A percentile compares a stretch with the other conserved stretches of the same genome.
Evolutionary conservation across 2,888 invertebrate species (phyloP).

Genomic region (Acanthosepion lycidas): DNA sequence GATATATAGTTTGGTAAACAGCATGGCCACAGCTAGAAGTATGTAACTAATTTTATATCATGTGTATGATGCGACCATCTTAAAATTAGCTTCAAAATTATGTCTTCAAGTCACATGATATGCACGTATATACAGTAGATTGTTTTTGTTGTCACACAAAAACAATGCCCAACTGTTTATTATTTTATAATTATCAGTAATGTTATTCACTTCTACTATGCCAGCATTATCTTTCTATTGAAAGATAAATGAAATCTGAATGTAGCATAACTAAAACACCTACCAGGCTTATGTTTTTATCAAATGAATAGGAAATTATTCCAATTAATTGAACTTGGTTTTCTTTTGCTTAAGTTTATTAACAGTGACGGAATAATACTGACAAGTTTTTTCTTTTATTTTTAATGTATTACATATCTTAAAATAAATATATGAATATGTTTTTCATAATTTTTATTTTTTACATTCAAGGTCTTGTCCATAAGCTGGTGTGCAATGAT

Average conservation of each 20-base stretch:
- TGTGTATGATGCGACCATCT: too few species aligned
- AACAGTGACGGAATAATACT: background rate
- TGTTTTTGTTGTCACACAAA: background rate
- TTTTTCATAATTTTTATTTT: background rate
- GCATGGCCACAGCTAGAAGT: too few species aligned
- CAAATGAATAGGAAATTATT: background rate
- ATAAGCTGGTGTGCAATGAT: background rate
- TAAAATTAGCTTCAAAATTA: too few species aligned
- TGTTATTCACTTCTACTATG: too few species aligned
- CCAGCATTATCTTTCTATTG: background rate
- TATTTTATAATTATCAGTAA: too few species aligned
- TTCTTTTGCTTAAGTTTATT: background rate
- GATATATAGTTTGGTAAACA: too few species aligned
- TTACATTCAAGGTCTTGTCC: background rate
- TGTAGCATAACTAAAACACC: background rate
- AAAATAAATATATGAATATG: background rate
- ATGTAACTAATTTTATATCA: too few species aligned
- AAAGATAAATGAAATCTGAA: background rate
- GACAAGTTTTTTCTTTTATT: background rate
- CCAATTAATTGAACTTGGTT: background rate
- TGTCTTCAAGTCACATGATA: too few species aligned
- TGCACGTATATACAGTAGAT: background rate
- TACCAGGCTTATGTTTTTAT: background rate
- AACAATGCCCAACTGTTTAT: background rate
- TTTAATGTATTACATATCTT: background rate